phyloP scores from a whole-genome alignment of 2,797 vertebrate genomes.

The Paratrypauchen microcephalus region DNA sequence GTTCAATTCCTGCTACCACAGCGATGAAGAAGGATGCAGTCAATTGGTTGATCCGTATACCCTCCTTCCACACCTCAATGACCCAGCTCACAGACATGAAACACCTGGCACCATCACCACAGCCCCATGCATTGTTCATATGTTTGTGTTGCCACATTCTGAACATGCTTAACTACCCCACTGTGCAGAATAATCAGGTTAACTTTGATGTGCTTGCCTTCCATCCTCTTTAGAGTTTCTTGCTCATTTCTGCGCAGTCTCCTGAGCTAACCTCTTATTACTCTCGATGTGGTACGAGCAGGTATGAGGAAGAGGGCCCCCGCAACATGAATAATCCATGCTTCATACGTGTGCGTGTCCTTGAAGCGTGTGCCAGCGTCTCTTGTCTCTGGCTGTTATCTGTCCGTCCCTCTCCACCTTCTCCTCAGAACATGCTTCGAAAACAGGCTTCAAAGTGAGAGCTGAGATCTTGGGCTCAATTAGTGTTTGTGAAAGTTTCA shows the following conservation, averaged over 20 bases:
- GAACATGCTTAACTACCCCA: neutral
- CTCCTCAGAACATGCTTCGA: neutral
- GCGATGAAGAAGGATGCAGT: neutral
- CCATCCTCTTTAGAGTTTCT: conserved; percentile 2
- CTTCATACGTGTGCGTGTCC: conserved; percentile 6
- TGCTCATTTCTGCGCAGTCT: conserved; percentile 3
- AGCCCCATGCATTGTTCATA: neutral
- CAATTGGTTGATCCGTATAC: neutral
- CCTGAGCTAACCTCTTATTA: conserved; percentile 17
- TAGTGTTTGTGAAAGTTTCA: neutral
- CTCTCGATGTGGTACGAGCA: conserved; percentile 3
- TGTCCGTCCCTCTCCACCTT: neutral
- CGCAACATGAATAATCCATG: conserved; percentile 33
- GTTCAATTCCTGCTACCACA: neutral
- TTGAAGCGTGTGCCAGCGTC: conserved; percentile 1
- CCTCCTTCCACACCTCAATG: neutral
- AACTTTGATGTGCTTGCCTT: conserved; percentile 8
- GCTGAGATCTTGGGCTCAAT: conserved; percentile 11
- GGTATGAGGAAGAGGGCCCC: conserved; percentile 18
- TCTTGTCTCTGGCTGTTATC: neutral
- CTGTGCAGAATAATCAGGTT: conserved; percentile 16
- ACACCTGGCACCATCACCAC: neutral
- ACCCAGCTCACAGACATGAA: neutral
- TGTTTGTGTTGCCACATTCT: neutral
- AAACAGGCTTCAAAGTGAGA: neutral